A percentile compares a stretch with the other conserved stretches of the same genome.
Conservation (phyloP, 1,140 invertebrate genomes). For the Phymastichus coffea region DNA sequence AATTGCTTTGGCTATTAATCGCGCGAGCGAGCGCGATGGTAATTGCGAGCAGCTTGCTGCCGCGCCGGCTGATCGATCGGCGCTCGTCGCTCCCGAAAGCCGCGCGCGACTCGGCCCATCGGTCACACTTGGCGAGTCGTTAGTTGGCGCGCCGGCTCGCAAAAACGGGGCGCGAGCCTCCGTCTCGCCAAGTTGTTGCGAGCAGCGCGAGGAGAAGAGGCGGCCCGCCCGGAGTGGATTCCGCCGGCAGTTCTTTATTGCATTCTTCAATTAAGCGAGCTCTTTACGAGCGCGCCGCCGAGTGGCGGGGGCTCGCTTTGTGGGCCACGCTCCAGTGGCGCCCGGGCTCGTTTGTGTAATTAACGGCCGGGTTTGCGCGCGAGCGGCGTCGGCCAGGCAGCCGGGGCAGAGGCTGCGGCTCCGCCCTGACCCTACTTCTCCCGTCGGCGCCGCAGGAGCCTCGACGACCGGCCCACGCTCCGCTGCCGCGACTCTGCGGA, state of each 20-base stretch:
- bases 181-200: no score
- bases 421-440: no score
- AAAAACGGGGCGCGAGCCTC: no score
- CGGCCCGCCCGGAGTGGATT: no score
- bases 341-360: constrained; percentile 26
- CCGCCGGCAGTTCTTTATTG: constrained; percentile 29
- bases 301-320: background rate
- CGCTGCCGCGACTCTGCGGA: no score
- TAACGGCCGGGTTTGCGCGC: constrained; percentile 10
- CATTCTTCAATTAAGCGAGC: constrained; percentile 38
- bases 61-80: constrained; percentile 2
- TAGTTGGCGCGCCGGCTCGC: no score
- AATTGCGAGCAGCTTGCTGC: constrained; percentile 7
- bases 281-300: constrained; percentile 29
- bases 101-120: background rate
- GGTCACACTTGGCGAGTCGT: no score
- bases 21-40: constrained; percentile 25
- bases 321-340: background rate
- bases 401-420: no score
- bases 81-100: background rate
- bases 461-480: no score
- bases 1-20: constrained; percentile 32
- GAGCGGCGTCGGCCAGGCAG: no score
- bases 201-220: no score
- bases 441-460: no score